Percentiles rank a stretch among this genome's conserved stretches.
phyloP scores from a whole-genome alignment of 1,140 invertebrate genomes.

The Himalopsyche phryganea region DNA sequence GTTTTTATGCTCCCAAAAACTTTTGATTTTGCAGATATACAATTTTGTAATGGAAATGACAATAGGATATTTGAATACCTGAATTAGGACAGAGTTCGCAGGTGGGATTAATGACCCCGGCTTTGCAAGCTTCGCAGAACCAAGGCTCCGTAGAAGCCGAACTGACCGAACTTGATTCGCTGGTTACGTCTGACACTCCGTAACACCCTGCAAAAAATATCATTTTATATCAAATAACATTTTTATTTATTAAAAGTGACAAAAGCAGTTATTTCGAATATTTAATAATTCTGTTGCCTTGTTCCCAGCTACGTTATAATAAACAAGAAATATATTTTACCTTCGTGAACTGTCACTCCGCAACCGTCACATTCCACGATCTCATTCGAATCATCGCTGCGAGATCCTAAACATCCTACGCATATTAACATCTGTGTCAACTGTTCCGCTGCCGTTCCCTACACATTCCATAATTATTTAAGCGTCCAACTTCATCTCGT shows the following conservation, averaged over 20 bases:
- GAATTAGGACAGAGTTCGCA: slow-evolving; percentile 86
- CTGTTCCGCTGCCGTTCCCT: slow-evolving; percentile 10
- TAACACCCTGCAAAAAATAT: slow-evolving; percentile 70
- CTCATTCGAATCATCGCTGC: slow-evolving; percentile 90
- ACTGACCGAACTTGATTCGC: slow-evolving; percentile 85
- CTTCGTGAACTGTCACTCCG: slow-evolving; percentile 94
- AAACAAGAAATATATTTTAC: no score
- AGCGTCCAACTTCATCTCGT: no score
- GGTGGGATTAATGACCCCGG: slow-evolving; percentile 77
- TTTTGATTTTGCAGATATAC: no score
- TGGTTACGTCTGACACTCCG: slow-evolving; percentile 89
- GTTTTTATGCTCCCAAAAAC: no score
- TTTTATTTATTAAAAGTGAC: no score
- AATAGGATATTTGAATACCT: slow-evolving; percentile 41
- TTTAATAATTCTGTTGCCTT: no score
- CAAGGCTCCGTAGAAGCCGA: slow-evolving; percentile 93
- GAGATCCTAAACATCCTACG: slow-evolving; percentile 88
- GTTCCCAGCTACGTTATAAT: no score
- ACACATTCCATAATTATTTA: no score
- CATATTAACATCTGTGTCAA: slow-evolving; percentile 71
- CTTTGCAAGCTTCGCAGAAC: slow-evolving; percentile 98
- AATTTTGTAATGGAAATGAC: no score
- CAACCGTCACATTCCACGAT: slow-evolving; percentile 96
- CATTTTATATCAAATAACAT: no score
- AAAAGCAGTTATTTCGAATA: no score